Evolutionary conservation across 2,797 vertebrate genomes (phyloP).

Genomic region (Macroramphosus scolopax): DNA sequence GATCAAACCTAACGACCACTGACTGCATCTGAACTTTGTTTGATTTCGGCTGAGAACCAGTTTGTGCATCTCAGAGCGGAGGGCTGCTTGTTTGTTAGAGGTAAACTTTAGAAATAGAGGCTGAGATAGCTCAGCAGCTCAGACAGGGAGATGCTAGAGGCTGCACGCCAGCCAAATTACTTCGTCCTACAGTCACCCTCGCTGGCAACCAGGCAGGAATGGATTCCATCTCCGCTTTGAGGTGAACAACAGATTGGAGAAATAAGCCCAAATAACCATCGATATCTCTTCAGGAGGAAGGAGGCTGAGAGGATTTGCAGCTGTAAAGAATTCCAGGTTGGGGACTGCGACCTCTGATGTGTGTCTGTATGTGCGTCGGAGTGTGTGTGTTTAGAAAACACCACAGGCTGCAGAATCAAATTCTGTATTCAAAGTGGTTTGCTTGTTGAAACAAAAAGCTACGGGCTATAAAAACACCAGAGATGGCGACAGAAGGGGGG

Average conservation of each 20-base stretch:
- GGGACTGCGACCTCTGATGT: not conserved
- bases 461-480: constrained; percentile 2
- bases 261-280: constrained; percentile 68
- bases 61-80: constrained; percentile 21
- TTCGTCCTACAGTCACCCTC: constrained; percentile 57
- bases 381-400: not conserved
- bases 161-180: constrained; percentile 64
- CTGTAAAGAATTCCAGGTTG: not conserved
- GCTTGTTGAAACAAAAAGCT: constrained; percentile 20
- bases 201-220: constrained; percentile 61
- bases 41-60: constrained; percentile 31
- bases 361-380: too few relatives aligned
- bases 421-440: constrained; percentile 20
- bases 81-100: constrained; percentile 58
- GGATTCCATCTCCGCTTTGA: constrained; percentile 64
- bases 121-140: constrained; percentile 47
- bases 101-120: constrained; percentile 57
- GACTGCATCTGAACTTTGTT: constrained; percentile 25
- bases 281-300: constrained; percentile 54
- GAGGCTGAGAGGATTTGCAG: constrained; percentile 26
- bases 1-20: constrained; percentile 24
- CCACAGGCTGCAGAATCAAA: not conserved
- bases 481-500: constrained; percentile 9
- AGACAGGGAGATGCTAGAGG: constrained; percentile 45
- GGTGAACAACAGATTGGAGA: constrained; percentile 66